Percentiles rank a stretch among this genome's conserved stretches.
These are phyloP conservation scores for Imbricaverruca yamaguchii DNA, from an alignment of 2,888 invertebrate species.

Conservation along the genomic window DNA sequence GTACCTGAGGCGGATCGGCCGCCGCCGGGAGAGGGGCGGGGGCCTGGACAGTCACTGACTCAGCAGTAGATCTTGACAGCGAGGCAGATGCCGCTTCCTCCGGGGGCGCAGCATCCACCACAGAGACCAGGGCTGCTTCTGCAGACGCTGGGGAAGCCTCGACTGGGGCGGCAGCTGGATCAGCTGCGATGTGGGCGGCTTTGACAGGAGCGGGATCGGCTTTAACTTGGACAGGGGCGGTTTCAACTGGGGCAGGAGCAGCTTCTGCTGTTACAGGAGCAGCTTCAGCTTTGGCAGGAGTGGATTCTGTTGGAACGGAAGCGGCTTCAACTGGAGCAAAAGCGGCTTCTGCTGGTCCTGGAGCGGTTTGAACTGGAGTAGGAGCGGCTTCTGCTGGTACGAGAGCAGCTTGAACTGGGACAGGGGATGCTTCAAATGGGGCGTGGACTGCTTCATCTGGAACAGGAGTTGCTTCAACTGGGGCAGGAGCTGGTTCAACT, in stretches of 20 bases:
- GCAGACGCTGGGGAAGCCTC: background rate
- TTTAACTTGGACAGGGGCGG: too few species aligned
- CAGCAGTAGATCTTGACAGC: too few species aligned
- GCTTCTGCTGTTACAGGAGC: background rate
- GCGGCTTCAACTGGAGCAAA: background rate
- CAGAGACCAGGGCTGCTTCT: background rate
- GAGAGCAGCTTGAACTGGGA: background rate
- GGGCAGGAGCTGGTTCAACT: background rate
- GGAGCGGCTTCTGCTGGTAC: background rate
- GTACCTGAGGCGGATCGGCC: background rate
- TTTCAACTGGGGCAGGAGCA: background rate
- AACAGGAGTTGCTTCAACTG: background rate
- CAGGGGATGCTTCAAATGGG: background rate
- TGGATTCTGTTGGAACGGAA: background rate
- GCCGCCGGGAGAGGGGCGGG: background rate
- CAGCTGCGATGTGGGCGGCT: too few species aligned
- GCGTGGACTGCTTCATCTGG: background rate
- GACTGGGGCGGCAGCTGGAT: background rate
- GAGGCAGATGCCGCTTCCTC: too few species aligned
- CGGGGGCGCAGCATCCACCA: too few species aligned
- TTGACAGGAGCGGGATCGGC: too few species aligned
- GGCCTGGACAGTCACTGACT: too few species aligned
- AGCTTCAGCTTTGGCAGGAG: background rate
- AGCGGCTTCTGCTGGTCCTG: background rate
- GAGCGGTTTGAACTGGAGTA: background rate